Base-by-base conservation (phyloP, 2,888 invertebrate species). In the Antitype chi region DNA sequence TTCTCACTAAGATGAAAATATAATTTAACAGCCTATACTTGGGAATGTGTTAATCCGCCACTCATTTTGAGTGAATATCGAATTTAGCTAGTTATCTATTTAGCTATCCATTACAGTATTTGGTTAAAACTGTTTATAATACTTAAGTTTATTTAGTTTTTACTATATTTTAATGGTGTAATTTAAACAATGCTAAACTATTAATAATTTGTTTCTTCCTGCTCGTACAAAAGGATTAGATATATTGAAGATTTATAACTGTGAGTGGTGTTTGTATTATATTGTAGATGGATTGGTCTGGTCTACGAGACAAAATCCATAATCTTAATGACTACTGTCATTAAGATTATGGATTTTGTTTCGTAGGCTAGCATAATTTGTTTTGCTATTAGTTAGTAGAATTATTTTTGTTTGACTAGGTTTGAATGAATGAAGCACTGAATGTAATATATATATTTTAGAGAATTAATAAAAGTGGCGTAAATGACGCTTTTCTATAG, bases 231-330 rank as follows among this genome's bases (percentile, higher is more conserved):
- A 85, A 87, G 87, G 87, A 87, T 71, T 87, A 86, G 87, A 87
- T 67, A 82, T 87, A 76, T 84, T 87, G 87, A 87, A 87, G 87
- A 87, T 87, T 32, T 87, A 87, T 76, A 87, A 87, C 77, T 87
- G 87, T 87, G 62, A 88, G 87, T 87, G 57, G 25, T 74, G 73
- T 78, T 70, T 81, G 25, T 82, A 63, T 47, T 60, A 20, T 55
- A 55, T 32, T 64, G 43, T 79, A 79, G 63, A 57, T 66, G 4
- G 55, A 38, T 32, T 67, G 17, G 11, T 38, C n/a, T n/a, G n/a
- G n/a, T 11, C 11, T 25, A 47, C 17, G 43, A 47, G 23, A 66
- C 13, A 6, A 23, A 28, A 23, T 23, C 15, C 2, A 28, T 66
- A 28, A 28, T 23, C 28, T 49, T 28, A 32, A 32, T 13, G 8